These are phyloP conservation scores for Frieseomelitta varia DNA, from an alignment of 1,140 invertebrate species.

Conservation along the genomic window DNA sequence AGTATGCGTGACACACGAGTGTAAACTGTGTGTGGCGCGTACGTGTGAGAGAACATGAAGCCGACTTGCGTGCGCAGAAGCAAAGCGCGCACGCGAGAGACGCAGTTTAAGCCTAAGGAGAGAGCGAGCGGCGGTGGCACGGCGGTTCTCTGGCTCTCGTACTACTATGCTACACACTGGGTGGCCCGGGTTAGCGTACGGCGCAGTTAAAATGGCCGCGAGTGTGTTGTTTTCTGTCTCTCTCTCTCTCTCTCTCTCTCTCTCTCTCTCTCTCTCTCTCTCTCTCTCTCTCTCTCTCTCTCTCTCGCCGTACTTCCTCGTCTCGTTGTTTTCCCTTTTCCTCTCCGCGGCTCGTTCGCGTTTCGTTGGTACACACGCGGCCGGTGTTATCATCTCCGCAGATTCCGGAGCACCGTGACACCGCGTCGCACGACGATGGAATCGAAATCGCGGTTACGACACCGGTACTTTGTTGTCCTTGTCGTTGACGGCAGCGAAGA, in stretches of 20 bases:
- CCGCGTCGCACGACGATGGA: background rate
- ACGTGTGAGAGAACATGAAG: constrained; percentile 32
- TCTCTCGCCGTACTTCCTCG: background rate
- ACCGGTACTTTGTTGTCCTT: background rate
- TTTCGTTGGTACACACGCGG: constrained; percentile 25
- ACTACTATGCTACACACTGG: constrained; percentile 55
- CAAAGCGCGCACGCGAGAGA: constrained; percentile 60
- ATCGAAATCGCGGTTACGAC: background rate
- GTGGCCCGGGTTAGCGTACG: constrained; percentile 63
- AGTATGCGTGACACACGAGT: constrained; percentile 39
- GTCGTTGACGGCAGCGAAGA: background rate
- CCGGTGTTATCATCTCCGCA: background rate
- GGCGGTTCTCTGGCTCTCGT: constrained; percentile 44
- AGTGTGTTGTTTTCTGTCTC: constrained; percentile 52
- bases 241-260: background rate
- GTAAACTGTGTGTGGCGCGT: background rate
- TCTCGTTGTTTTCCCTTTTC: background rate
- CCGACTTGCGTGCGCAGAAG: constrained; percentile 62
- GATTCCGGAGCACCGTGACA: background rate
- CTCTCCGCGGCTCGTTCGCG: constrained; percentile 6
- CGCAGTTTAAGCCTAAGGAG: constrained; percentile 58
- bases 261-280: background rate
- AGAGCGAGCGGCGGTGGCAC: constrained; percentile 39
- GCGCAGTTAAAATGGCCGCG: constrained; percentile 70
- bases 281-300: no score